phyloP scores from a whole-genome alignment of 2,797 vertebrate genomes.

The Sebastes hubbsi region DNA sequence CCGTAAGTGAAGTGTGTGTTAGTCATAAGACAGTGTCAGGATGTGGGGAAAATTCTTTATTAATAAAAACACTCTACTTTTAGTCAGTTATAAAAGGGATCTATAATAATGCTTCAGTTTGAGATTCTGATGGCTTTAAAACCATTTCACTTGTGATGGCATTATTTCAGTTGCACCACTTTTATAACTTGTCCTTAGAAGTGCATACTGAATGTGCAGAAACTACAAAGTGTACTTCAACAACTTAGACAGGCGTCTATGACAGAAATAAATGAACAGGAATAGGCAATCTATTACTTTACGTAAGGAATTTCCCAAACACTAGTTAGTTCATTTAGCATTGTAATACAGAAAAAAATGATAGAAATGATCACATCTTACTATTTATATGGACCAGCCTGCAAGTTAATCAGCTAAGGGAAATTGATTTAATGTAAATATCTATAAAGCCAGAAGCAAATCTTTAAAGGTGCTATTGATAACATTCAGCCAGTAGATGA shows the following conservation, averaged over 20 bases:
- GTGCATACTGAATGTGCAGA: background rate
- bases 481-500: no score
- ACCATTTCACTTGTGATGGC: background rate
- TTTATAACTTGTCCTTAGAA: background rate
- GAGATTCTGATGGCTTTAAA: background rate
- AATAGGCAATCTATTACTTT: background rate
- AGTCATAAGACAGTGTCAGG: slow-evolving; percentile 14
- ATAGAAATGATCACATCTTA: background rate
- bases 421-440: background rate
- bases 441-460: background rate
- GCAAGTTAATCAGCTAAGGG: background rate
- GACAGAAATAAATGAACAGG: background rate
- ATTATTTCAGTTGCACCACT: background rate
- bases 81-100: background rate
- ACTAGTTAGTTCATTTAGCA: background rate
- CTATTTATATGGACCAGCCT: background rate
- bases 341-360: background rate
- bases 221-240: background rate
- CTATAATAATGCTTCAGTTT: background rate
- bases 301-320: background rate
- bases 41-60: background rate
- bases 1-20: slow-evolving; percentile 8
- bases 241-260: background rate
- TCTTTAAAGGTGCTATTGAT: background rate
- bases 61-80: background rate